Conservation (phyloP, 2,797 vertebrate genomes). For the Todus mexicanus region DNA sequence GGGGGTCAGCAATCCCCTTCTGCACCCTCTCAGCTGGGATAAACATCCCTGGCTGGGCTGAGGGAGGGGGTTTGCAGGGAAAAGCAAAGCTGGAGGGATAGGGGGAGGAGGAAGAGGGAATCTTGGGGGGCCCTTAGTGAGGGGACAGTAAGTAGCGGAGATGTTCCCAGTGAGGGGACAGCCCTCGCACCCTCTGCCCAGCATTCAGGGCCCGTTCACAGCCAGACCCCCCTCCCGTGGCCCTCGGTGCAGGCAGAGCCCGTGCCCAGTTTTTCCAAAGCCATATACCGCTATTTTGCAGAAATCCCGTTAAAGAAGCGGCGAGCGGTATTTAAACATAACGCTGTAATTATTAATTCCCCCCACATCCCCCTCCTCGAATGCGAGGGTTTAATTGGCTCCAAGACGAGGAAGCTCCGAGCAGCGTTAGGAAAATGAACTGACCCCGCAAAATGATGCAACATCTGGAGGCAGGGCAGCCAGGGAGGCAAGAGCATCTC, state of each 20-base stretch:
- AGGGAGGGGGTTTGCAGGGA: accelerated
- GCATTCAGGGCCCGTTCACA: accelerated
- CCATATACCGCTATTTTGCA: not conserved
- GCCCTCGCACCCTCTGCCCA: accelerated
- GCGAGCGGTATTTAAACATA: not conserved
- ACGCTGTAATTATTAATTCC: not conserved
- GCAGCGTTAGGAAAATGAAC: not conserved
- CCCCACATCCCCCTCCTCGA: not conserved
- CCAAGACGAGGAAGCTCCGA: not conserved
- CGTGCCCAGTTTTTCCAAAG: accelerated
- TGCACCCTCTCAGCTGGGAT: not conserved
- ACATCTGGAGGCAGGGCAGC: slow-evolving; percentile 48
- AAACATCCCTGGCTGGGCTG: not conserved
- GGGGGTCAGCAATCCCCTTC: not conserved
- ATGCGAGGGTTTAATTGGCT: not conserved
- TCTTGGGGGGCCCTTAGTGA: accelerated
- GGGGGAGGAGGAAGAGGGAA: not conserved
- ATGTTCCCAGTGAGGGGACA: not conserved
- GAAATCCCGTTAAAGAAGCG: not conserved
- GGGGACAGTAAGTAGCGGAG: not conserved
- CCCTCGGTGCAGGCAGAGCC: not conserved
- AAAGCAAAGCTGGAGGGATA: not conserved
- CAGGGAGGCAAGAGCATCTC: not conserved
- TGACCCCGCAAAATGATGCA: slow-evolving; percentile 15
- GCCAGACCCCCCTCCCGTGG: accelerated